These are phyloP conservation scores for Hipposideros armiger DNA, from an alignment of 2,113 vertebrate species.

Conservation along the genomic window DNA sequence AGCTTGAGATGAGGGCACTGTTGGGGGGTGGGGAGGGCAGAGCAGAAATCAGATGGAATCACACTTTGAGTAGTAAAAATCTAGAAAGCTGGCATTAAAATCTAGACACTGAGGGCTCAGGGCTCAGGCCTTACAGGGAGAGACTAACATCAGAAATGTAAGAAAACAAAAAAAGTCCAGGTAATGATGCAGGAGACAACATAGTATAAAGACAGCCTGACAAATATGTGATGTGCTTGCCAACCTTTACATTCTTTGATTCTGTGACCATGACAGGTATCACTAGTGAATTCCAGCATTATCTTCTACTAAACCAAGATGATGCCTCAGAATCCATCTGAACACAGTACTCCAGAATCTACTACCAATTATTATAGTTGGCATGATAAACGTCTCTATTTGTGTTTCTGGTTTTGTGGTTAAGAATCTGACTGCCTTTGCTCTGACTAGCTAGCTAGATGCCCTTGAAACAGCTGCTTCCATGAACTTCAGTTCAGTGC, in stretches of 20 bases:
- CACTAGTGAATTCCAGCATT: slow-evolving; percentile 35
- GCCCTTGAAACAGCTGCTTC: slow-evolving; percentile 4
- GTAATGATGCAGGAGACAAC: not conserved
- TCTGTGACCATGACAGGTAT: slow-evolving; percentile 27
- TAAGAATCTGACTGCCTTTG: slow-evolving; percentile 30
- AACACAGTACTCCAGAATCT: not conserved
- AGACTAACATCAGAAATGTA: not conserved
- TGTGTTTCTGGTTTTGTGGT: slow-evolving; percentile 15
- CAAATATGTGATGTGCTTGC: not conserved
- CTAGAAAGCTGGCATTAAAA: not conserved
- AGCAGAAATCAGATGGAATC: not conserved
- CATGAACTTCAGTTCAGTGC: not conserved
- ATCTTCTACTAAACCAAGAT: not conserved
- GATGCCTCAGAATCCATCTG: not conserved
- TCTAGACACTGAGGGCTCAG: not conserved
- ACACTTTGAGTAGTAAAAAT: not conserved
- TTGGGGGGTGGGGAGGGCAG: not conserved
- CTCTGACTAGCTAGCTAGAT: not conserved
- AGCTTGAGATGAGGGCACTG: not conserved
- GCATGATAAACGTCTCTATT: not conserved
- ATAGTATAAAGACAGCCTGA: not conserved
- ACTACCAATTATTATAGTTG: slow-evolving; percentile 6
- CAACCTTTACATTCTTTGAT: not conserved
- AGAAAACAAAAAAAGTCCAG: not conserved
- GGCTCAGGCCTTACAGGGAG: not conserved